Conservation (phyloP, 2,888 invertebrate genomes). For the Drosophila engyochracea region DNA sequence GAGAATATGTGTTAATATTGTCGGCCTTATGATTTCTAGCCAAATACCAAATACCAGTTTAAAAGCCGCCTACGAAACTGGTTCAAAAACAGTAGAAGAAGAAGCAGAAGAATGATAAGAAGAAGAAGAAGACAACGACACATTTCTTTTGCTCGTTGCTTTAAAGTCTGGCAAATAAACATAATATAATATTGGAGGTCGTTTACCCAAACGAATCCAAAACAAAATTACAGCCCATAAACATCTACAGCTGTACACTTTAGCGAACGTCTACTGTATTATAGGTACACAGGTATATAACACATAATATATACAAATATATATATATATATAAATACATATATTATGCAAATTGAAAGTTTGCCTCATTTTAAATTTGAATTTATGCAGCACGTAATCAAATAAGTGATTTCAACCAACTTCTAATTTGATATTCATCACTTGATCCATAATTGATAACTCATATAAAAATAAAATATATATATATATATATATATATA, state of each 20-base stretch:
- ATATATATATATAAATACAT: background rate
- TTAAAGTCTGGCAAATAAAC: constrained; percentile 1
- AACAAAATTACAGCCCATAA: background rate
- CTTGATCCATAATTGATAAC: background rate
- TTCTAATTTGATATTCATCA: background rate
- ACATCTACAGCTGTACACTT: background rate
- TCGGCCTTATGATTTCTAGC: background rate
- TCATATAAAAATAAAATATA: background rate
- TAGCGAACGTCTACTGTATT: background rate
- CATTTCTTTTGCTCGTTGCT: constrained; percentile 1
- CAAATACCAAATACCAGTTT: constrained; percentile 12
- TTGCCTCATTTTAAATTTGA: background rate
- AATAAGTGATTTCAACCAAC: background rate
- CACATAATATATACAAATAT: background rate
- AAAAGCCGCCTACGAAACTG: constrained; percentile 7
- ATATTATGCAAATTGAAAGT: background rate
- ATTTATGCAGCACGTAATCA: background rate
- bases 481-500: background rate
- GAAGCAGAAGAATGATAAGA: background rate
- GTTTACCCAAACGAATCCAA: constrained; percentile 7
- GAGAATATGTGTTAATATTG: background rate
- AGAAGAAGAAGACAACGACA: background rate
- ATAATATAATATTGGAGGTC: background rate
- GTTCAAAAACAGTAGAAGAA: constrained; percentile 7
- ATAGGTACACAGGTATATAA: background rate